phyloP scores from a whole-genome alignment of 1,140 invertebrate genomes.

The Phthorimaea operculella region DNA sequence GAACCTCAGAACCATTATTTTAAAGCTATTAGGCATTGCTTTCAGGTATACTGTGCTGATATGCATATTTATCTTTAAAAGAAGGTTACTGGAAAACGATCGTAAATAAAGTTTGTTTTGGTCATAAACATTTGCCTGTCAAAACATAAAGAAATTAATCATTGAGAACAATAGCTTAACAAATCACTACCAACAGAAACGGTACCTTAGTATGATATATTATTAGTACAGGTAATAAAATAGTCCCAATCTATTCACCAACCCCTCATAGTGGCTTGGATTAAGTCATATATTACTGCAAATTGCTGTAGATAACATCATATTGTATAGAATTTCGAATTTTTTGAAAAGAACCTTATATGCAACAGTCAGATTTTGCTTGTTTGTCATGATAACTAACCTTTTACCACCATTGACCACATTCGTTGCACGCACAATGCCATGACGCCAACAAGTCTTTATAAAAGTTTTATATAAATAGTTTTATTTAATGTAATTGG shows the following conservation, averaged over 20 bases:
- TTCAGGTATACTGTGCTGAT: too few species aligned
- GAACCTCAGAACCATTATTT: too few species aligned
- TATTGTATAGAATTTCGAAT: constrained; percentile 24
- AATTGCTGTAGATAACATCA: constrained; percentile 54
- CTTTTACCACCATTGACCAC: too few species aligned
- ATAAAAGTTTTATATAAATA: too few species aligned
- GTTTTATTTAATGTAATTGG: too few species aligned
- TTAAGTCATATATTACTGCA: constrained; percentile 64
- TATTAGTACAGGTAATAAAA: neutral
- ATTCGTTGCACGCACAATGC: too few species aligned
- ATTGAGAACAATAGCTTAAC: neutral
- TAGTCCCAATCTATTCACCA: neutral
- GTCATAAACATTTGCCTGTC: neutral
- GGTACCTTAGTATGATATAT: neutral
- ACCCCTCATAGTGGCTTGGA: constrained; percentile 26
- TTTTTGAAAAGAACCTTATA: neutral
- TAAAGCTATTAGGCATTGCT: too few species aligned
- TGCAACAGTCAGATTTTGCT: too few species aligned
- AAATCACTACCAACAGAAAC: neutral
- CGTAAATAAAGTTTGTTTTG: neutral
- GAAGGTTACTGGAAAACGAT: too few species aligned
- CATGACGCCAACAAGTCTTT: too few species aligned
- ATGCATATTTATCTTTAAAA: too few species aligned
- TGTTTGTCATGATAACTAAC: too few species aligned
- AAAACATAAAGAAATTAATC: constrained; percentile 1